A percentile compares a stretch with the other conserved stretches of the same genome.
Evolutionary conservation across 2,113 vertebrate species (phyloP).

Genomic region (Ammodytes dubius): DNA sequence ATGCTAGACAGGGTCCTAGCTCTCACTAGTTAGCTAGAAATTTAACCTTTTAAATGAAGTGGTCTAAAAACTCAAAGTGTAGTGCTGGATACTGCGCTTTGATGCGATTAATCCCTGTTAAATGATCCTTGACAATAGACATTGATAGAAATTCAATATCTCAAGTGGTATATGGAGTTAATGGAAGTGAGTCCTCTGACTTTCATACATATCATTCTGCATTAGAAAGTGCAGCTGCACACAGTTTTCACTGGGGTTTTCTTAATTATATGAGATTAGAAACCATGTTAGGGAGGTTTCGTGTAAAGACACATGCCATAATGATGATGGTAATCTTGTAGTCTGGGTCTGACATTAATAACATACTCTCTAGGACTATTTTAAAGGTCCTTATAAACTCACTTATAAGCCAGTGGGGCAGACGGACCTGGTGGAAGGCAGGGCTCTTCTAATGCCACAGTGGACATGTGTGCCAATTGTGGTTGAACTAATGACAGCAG

Average conservation of each 20-base stretch:
- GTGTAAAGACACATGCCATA: conserved; percentile 49
- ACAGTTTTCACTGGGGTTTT: conserved; percentile 29
- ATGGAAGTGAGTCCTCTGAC: neutral
- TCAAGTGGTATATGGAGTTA: neutral
- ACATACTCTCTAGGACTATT: conserved; percentile 67
- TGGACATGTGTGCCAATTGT: conserved; percentile 65
- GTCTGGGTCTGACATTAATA: conserved; percentile 75
- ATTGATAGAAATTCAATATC: neutral
- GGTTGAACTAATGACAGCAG: conserved; percentile 71
- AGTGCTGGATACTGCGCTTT: neutral
- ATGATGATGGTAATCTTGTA: conserved; percentile 67
- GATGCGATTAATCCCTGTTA: neutral
- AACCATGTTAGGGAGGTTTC: conserved; percentile 53
- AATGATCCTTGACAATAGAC: neutral
- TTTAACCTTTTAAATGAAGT: neutral
- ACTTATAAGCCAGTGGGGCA: conserved; percentile 39
- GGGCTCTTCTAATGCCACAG: conserved; percentile 47
- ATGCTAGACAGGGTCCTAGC: neutral
- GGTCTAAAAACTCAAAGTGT: neutral
- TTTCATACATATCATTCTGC: neutral
- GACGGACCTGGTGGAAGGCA: conserved; percentile 42
- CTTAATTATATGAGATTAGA: conserved; percentile 71
- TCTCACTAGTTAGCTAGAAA: neutral
- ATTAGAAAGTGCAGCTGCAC: conserved; percentile 22
- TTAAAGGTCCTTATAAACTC: conserved; percentile 42